A percentile compares a stretch with the other conserved stretches of the same genome.
Evolutionary conservation across 2,888 invertebrate species (phyloP).

Genomic region (Tachystola acroxantha): DNA sequence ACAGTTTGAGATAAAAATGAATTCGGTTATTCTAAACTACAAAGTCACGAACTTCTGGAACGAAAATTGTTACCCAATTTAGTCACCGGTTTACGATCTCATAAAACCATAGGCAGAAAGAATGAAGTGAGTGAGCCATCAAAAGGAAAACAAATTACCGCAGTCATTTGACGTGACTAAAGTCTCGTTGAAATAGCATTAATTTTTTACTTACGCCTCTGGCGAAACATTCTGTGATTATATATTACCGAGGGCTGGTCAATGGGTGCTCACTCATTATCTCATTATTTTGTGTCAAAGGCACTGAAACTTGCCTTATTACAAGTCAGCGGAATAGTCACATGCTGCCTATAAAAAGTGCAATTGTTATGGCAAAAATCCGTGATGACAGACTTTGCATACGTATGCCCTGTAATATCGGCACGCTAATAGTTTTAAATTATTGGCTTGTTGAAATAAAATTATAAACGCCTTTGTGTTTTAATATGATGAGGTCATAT

Average conservation of each 20-base stretch:
- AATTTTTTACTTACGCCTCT: constrained; percentile 38
- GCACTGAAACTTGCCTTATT: constrained; percentile 34
- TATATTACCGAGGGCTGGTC: constrained; percentile 26
- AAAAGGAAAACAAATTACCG: constrained; percentile 30
- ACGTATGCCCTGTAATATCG: constrained; percentile 16
- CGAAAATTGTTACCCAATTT: constrained; percentile 17
- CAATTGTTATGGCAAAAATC: constrained; percentile 22
- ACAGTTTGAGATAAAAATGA: neutral
- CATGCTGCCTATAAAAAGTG: constrained; percentile 13
- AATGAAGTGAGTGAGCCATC: constrained; percentile 34
- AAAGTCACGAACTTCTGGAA: constrained; percentile 10
- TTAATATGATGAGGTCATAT: constrained; percentile 31
- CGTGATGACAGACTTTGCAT: constrained; percentile 27
- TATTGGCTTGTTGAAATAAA: constrained; percentile 7
- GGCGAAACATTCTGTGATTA: constrained; percentile 36
- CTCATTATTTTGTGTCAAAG: constrained; percentile 34
- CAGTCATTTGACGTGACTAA: constrained; percentile 22
- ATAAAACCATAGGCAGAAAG: constrained; percentile 23
- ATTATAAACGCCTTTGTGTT: constrained; percentile 9
- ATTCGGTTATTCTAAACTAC: too few species aligned
- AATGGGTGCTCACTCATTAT: constrained; percentile 41
- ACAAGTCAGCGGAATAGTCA: constrained; percentile 19
- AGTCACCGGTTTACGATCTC: constrained; percentile 26
- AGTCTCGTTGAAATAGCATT: constrained; percentile 28
- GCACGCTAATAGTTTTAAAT: constrained; percentile 12